Percentiles rank a stretch among this genome's conserved stretches.
Evolutionary conservation across 2,113 vertebrate species (phyloP).

Genomic region (Kryptolebias marmoratus): DNA sequence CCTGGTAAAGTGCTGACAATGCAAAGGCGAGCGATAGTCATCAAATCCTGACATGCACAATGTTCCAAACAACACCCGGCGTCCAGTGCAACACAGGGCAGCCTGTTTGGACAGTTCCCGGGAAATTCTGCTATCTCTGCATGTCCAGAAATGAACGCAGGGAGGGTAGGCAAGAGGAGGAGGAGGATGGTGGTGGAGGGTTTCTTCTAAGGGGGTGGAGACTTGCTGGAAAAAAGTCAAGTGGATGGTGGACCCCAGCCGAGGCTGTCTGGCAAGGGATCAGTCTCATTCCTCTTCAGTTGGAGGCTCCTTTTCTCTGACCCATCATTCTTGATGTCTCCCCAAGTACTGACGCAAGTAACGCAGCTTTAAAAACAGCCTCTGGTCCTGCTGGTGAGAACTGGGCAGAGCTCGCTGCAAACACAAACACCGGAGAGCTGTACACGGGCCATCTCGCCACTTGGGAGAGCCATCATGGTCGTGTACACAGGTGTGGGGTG

Average conservation of each 20-base stretch:
- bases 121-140: constrained; percentile 66
- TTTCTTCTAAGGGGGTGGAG: constrained; percentile 20
- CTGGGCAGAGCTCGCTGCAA: constrained; percentile 44
- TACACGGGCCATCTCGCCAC: constrained; percentile 32
- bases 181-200: constrained; percentile 29
- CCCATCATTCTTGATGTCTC: constrained; percentile 61
- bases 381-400: constrained; percentile 80
- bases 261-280: constrained; percentile 76
- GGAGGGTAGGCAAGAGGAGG: constrained; percentile 40
- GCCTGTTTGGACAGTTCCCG: constrained; percentile 56
- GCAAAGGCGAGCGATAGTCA: constrained; percentile 34
- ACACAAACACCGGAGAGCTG: constrained; percentile 22
- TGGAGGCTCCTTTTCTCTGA: constrained; percentile 66
- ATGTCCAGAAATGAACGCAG: constrained; percentile 58
- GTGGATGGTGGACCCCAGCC: constrained; percentile 58
- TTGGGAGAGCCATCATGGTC: constrained; percentile 32
- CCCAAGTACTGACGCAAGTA: constrained; percentile 60
- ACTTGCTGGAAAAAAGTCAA: constrained; percentile 52
- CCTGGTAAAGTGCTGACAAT: constrained; percentile 39
- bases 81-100: constrained; percentile 24
- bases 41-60: constrained; percentile 30
- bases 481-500: constrained; percentile 26
- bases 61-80: constrained; percentile 21
- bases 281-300: constrained; percentile 68
- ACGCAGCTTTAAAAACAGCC: constrained; percentile 67